Evolutionary conservation across 2,888 invertebrate species (phyloP), one percentile per base, ranked within the genome.

Genomic region (Scelioninae gen. 1): DNA sequence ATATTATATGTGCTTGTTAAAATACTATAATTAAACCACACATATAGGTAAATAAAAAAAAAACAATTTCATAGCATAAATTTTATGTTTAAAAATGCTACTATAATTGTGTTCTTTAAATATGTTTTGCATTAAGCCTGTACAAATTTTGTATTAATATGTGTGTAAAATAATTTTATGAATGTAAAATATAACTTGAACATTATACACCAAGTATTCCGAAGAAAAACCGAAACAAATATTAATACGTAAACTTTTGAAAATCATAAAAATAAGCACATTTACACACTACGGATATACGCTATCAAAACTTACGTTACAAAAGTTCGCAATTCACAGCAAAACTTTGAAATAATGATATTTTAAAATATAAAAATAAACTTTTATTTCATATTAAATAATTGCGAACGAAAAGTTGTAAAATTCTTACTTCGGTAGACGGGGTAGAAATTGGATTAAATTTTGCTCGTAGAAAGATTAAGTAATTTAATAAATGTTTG

Each of bases 401-500:
- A 63, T 77, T 60, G 23, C 15, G 31, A 0, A 8, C 45, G 13
- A 8, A 47, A 68, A 69, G 58, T 51, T 76, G 15, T 51, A 55
- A 62, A 62, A 62, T 60, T 62, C 47, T 58, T 62, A 62, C 16
- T 55, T 55, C 11, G 10, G 51, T 58, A 79, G 58, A 58, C 31
- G 58, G n/a, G n/a, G n/a, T 11, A 10, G 23, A 79, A 80, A 75
- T 47, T 53, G 60, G 49, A 68, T 75, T 69, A 80, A 55, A 60
- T 66, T 80, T 68, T 55, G 51, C 47, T 63, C 23, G 60, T n/a
- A 51, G 49, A 43, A 66, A 79, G 72, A 53, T 72, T 60, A 65
- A 65, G 62, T 69, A 69, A 69, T 69, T 69, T 77, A 77, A 77
- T 77, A 71, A 78, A 71, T 78, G 47, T 23, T 71, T 55, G 49